Percentiles rank a stretch among this genome's conserved stretches.
Conservation (phyloP, 1,140 invertebrate species). For the Physella acuta region DNA sequence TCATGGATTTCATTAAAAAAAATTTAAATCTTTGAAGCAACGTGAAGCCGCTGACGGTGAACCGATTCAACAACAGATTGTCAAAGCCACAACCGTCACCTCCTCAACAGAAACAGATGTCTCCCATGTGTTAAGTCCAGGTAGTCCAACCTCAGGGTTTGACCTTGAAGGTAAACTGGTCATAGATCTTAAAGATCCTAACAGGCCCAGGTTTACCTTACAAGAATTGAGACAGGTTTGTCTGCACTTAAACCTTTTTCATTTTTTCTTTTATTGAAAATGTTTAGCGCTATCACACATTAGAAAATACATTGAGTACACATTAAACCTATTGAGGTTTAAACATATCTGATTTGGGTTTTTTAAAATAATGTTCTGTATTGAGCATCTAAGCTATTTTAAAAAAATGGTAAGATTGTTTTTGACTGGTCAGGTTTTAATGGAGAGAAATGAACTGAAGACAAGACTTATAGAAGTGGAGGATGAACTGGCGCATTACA, state of each 20-base stretch:
- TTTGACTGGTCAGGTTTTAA: conserved; percentile 62
- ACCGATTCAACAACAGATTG: conserved; percentile 17
- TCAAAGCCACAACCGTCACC: background rate
- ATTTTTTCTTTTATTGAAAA: too few relatives aligned
- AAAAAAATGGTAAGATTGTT: background rate
- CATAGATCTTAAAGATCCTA: conserved; percentile 66
- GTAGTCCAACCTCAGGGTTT: conserved; percentile 15
- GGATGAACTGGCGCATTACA: conserved; percentile 78
- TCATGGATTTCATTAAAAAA: too few relatives aligned
- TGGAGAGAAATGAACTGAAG: conserved; percentile 87
- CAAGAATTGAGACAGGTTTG: conserved; percentile 81
- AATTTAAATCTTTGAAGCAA: background rate
- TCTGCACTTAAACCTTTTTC: too few relatives aligned
- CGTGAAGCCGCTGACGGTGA: background rate
- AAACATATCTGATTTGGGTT: too few relatives aligned
- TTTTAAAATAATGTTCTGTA: too few relatives aligned
- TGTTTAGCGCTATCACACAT: too few relatives aligned
- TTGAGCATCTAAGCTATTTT: background rate
- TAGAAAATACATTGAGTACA: too few relatives aligned
- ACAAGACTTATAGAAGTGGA: conserved; percentile 81
- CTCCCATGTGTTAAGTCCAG: background rate
- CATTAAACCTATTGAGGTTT: too few relatives aligned
- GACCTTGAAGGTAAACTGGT: conserved; percentile 53
- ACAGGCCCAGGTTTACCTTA: conserved; percentile 85
- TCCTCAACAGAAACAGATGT: conserved; percentile 15